These are phyloP conservation scores for Protobothrops flavoviridis DNA, from an alignment of 2,113 vertebrate species.

Conservation along the genomic window DNA sequence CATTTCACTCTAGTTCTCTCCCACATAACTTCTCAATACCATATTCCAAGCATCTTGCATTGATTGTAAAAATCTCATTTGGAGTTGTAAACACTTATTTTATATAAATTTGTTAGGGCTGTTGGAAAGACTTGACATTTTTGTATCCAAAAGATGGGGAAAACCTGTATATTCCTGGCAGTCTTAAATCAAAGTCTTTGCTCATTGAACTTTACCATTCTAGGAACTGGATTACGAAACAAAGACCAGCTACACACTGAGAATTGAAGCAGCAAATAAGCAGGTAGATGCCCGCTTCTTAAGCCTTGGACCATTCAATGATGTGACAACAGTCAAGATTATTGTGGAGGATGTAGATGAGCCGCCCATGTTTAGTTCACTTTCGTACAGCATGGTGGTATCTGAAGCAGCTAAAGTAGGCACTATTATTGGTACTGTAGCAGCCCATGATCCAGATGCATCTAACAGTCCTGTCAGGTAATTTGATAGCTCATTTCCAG, in stretches of 20 bases:
- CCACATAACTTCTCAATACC: neutral
- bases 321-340: constrained; percentile 85
- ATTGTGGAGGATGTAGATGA: constrained; percentile 93
- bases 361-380: constrained; percentile 82
- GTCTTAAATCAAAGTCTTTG: constrained; percentile 24
- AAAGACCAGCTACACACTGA: constrained; percentile 84
- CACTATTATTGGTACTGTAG: constrained; percentile 87
- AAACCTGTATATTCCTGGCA: neutral
- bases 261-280: constrained; percentile 91
- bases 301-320: constrained; percentile 86
- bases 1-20: neutral
- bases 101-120: neutral
- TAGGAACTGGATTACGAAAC: constrained; percentile 93
- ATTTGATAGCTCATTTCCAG: neutral
- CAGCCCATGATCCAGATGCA: constrained; percentile 89
- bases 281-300: constrained; percentile 88
- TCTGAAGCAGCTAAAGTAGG: constrained; percentile 89
- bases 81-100: neutral
- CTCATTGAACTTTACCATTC: neutral
- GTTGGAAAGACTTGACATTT: neutral
- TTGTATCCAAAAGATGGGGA: neutral
- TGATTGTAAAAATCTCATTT: neutral
- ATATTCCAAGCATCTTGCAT: neutral
- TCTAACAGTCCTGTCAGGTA: constrained; percentile 90
- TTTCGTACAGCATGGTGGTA: constrained; percentile 82